Evolutionary conservation across 2,797 vertebrate species (phyloP), one percentile per base, ranked within the genome.

Genomic region (Ctenopoma kingsleyae): DNA sequence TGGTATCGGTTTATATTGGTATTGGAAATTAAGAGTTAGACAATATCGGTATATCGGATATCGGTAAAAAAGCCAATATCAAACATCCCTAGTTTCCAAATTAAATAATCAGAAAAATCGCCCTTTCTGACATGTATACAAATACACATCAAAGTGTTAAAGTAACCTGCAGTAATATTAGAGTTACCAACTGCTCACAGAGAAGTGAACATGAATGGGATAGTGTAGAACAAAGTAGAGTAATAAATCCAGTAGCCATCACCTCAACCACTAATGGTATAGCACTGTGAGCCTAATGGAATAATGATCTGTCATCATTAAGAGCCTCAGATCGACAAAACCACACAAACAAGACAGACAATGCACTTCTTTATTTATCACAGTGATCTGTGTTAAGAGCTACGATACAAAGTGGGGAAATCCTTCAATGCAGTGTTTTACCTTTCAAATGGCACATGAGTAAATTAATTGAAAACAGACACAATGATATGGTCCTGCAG

Each of bases 221-320:
- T 6, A 15, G 38, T 40, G 40, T 17, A 12, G 19, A 58, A 64
- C 19, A 59, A 30, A 60, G 73, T 13, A 19, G 23, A 59, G 41
- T 25, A 35, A 46, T 62, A 40, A 38, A 59, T 65, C 54, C 50
- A 50, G 43, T 8, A 27, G 27, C 20, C 25, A 30, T 57, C 32
- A 48, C 27, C 36, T 23, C 13, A 20, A 43, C 58, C 67, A 43
- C 27, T 69, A 67, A 81, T 62, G 62, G 49, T 30, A 15, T 8
- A 10, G 49, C 36, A 67, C 49, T 59, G 35, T 74, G 54, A 43
- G 25, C 17, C 35, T 71, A 69, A 68, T 72, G 32, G 59, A 58
- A 27, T 22, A 49, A 63, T 46, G 50, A 25, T 61, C 53, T 41
- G 20, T 44, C 41, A 58, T 46, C 40, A 44, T 40, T 12, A 46